phyloP scores from a whole-genome alignment of 2,113 vertebrate genomes.

The Poeciliopsis retropinna region DNA sequence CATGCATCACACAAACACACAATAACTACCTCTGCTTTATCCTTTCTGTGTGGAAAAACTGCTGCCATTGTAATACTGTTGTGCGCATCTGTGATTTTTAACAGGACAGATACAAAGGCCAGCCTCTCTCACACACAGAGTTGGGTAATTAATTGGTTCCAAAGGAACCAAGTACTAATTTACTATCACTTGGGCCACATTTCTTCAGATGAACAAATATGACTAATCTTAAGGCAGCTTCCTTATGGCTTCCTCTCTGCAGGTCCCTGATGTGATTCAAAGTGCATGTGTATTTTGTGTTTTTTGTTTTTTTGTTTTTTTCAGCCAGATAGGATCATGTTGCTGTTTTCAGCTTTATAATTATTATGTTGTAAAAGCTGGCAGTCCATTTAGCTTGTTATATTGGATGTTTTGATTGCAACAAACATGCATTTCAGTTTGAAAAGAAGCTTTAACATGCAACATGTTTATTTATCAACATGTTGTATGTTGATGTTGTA shows the following conservation, averaged over 20 bases:
- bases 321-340: slow-evolving; percentile 34
- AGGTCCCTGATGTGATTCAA: slow-evolving; percentile 32
- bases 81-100: slow-evolving; percentile 57
- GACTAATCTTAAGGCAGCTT: slow-evolving; percentile 42
- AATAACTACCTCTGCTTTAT: slow-evolving; percentile 15
- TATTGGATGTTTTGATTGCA: slow-evolving; percentile 61
- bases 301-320: slow-evolving; percentile 24
- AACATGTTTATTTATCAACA: not conserved
- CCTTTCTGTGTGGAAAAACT: slow-evolving; percentile 21
- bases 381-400: slow-evolving; percentile 67
- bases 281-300: slow-evolving; percentile 18
- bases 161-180: slow-evolving; percentile 76
- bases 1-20: slow-evolving; percentile 12
- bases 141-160: slow-evolving; percentile 82
- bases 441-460: too few relatives aligned
- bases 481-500: too few relatives aligned
- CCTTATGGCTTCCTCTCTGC: slow-evolving; percentile 43
- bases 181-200: slow-evolving; percentile 67
- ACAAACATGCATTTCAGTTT: slow-evolving; percentile 40
- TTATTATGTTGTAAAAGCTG: slow-evolving; percentile 65
- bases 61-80: slow-evolving; percentile 32
- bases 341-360: slow-evolving; percentile 68
- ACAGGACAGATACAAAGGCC: slow-evolving; percentile 63
- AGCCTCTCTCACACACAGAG: slow-evolving; percentile 23
- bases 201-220: slow-evolving; percentile 57